These are phyloP conservation scores for Ciona savignyi DNA, from an alignment of 23 tunicate species.

Conservation along the genomic window DNA sequence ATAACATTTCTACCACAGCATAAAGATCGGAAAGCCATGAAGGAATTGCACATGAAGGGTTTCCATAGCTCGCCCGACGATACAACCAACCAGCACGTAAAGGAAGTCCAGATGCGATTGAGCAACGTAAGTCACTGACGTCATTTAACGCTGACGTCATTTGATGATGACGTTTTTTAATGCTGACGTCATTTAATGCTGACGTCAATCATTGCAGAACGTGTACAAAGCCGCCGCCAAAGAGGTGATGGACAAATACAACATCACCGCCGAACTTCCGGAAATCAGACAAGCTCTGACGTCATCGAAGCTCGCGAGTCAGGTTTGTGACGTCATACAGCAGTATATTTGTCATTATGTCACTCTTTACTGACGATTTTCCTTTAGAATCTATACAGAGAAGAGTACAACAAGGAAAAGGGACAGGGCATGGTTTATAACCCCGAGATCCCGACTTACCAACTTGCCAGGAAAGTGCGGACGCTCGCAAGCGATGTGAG, in stretches of 20 bases:
- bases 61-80: conserved; percentile 45
- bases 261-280: conserved; percentile 90
- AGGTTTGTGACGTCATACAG: conserved; percentile 19
- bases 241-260: conserved; percentile 84
- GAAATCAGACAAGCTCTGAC: conserved; percentile 60
- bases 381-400: conserved; percentile 63
- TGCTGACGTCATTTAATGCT: background rate
- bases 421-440: conserved; percentile 63
- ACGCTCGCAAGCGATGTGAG: conserved; percentile 58
- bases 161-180: background rate
- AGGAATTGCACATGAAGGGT: conserved; percentile 46
- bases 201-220: conserved; percentile 45
- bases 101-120: conserved; percentile 58
- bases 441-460: conserved; percentile 55
- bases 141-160: background rate
- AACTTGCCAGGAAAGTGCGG: conserved; percentile 50
- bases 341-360: no score
- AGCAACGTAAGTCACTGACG: conserved; percentile 65
- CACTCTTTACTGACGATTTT: background rate
- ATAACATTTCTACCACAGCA: conserved; percentile 30
- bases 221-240: conserved; percentile 93
- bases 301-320: conserved; percentile 52
- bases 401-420: conserved; percentile 38
- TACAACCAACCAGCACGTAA: conserved; percentile 38
- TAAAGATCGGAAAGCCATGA: conserved; percentile 35